Base-by-base conservation (phyloP, 1,140 invertebrate genomes). In the Ips typographus region DNA sequence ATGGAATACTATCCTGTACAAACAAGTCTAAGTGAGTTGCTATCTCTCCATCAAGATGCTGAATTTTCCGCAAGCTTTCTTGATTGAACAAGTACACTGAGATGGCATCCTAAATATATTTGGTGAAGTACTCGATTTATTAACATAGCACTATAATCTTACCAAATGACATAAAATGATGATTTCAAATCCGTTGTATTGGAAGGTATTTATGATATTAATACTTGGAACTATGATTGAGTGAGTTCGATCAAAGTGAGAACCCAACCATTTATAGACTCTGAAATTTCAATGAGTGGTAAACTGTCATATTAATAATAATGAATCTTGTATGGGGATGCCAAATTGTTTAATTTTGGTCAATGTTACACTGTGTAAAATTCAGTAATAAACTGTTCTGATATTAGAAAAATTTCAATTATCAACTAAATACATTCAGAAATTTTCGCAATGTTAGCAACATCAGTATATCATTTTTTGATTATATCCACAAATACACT, bases 161-260 rank as follows among this genome's bases (percentile, higher is more conserved):
- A n/a, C n/a, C n/a, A n/a, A n/a, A n/a, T n/a, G n/a, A n/a, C n/a
- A n/a, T n/a, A n/a, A n/a, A n/a, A n/a, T n/a, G n/a, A n/a, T n/a
- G n/a, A n/a, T n/a, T n/a, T n/a, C n/a, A n/a, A n/a, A n/a, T n/a
- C n/a, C n/a, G n/a, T n/a, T n/a, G n/a, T n/a, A n/a, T n/a, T n/a
- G n/a, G n/a, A n/a, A n/a, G n/a, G n/a, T n/a, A n/a, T n/a, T n/a
- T n/a, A n/a, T n/a, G n/a, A n/a, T n/a, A n/a, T n/a, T n/a, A n/a
- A n/a, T n/a, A n/a, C n/a, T n/a, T n/a, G n/a, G n/a, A n/a, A n/a
- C n/a, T n/a, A n/a, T n/a, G n/a, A n/a, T n/a, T n/a, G n/a, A n/a
- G n/a, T n/a, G n/a, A n/a, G n/a, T 65, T 53, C 72, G 65, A 63
- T 76, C 75, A 65, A 76, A 76, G 68, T 76, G 68, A 2, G 72